Evolutionary conservation across 2,888 invertebrate genomes (phyloP), one percentile per base, ranked within the genome.

Genomic region (Sclerodermus sp.): DNA sequence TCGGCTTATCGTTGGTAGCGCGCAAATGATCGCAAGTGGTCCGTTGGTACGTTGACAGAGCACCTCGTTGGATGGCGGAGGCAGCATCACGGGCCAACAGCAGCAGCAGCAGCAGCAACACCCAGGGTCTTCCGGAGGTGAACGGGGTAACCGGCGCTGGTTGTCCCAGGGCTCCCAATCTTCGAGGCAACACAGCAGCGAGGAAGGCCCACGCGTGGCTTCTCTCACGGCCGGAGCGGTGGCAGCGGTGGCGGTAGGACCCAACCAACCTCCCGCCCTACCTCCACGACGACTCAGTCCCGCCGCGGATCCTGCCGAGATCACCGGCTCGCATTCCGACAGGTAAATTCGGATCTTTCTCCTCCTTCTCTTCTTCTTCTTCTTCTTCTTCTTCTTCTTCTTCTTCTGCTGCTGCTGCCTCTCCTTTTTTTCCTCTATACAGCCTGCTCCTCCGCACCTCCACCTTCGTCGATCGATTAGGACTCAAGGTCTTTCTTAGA

Each of bases 241-340:
- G 8, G 23, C 23, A 8, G 3, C 23, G 8, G 8, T 8, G 23
- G 23, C 4, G 8, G 3, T 8, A 3, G 23, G 23, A 5, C 23
- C 23, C 23, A 8, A 8, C 3, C 68, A 67, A 56, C 65, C 59
- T 57, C 67, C 74, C 59, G 74, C 67, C 53, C 65, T 71, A 53
- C 69, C 72, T 49, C 68, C 71, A 46, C 72, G 75, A 39, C 73
- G 79, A 62, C 70, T 79, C 76, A 81, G 81, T 80, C 80, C 82
- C 54, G 78, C 76, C 65, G 71, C 77, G 68, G 80, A 80, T 67
- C 66, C 76, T 62, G 75, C 76, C 62, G 80, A 73, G 62, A 66
- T 70, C 62, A 55, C 60, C 49, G 55, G 63, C 50, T 57, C 68
- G 58, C 67, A 72, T 47, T 61, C 65, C 56, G 74, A 73, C 62